Conservation (phyloP, 2,113 vertebrate species). For the Platysteira castanea region DNA sequence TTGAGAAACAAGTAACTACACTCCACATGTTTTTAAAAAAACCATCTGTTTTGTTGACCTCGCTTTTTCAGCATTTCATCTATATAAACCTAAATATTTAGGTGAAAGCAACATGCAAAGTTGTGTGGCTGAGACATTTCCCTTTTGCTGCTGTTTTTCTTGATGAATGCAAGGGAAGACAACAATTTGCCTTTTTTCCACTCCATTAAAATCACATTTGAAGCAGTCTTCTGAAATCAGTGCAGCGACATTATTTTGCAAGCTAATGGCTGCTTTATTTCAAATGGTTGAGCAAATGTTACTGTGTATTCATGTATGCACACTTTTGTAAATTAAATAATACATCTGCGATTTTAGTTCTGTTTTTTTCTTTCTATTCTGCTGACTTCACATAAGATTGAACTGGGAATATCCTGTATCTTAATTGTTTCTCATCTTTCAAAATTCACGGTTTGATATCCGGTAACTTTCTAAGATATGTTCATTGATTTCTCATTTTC, state of each 20-base stretch:
- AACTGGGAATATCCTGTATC: neutral
- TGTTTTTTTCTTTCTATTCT: neutral
- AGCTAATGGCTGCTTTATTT: neutral
- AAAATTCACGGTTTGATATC: neutral
- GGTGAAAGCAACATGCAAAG: neutral
- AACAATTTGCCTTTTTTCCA: constrained; percentile 23
- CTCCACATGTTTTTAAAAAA: neutral
- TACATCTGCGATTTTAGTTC: neutral
- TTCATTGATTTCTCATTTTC: neutral
- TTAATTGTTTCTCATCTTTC: neutral
- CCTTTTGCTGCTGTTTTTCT: neutral
- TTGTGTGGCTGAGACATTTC: neutral
- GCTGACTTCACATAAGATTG: neutral
- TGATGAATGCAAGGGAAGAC: neutral
- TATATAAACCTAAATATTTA: constrained; percentile 12
- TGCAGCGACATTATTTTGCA: neutral
- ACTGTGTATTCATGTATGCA: neutral
- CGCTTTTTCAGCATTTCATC: neutral
- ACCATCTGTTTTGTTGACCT: neutral
- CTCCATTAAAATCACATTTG: constrained; percentile 40
- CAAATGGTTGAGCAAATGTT: constrained; percentile 7
- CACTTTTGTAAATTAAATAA: neutral
- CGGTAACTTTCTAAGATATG: neutral
- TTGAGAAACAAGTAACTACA: neutral
- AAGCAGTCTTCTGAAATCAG: constrained; percentile 21